Base-by-base conservation (phyloP, 2,113 vertebrate genomes). In the Pterophyllum scalare region DNA sequence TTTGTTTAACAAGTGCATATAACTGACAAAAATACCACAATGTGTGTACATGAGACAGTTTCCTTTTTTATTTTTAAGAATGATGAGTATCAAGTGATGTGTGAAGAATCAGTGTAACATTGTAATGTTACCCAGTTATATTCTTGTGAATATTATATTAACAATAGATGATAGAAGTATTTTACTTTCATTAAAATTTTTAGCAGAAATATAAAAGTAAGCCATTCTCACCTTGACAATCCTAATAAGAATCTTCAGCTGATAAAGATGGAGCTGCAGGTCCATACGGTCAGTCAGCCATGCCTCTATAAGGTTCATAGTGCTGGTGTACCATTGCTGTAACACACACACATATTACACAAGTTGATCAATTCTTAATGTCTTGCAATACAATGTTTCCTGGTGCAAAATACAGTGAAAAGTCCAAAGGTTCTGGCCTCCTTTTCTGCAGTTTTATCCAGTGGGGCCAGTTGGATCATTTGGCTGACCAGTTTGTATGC, bases 311-410 rank as follows among this genome's bases (percentile, higher is more conserved):
- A 99, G 96, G 33, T 97, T 99, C 98, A 99, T 99, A 35, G 97
- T 97, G 94, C 98, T 99, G 93, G 96, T 99, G 96, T 99, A 99
- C 98, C 98, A 99, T 99, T 99, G 98, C 98, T 99, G 90, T 17
- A 88, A 85, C 33, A 91, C 17, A 92, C 38, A 90, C 35, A 86
- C 26, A 86, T 14, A 11, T 43, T 11, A 12, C 40, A 12, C 4
- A 43, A 40, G 3, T 43, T 43, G 40, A 43, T 43, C 4, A 11
- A 43, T 43, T 43, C 40, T 43, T 43, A 13, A 43, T 43, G 10
- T 12, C 40, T 43, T 43, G 40, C 40, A 43, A 43, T 13, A 10
- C 40, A 43, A 4, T 12, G 40, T 11, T 43, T 43, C 40, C 40
- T 43, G 40, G 13, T 43, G 40, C 12, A 43, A 43, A 43, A 14